These are phyloP conservation scores for Heliconius charithonia DNA, from an alignment of 2,888 invertebrate genomes.

Conservation along the genomic window DNA sequence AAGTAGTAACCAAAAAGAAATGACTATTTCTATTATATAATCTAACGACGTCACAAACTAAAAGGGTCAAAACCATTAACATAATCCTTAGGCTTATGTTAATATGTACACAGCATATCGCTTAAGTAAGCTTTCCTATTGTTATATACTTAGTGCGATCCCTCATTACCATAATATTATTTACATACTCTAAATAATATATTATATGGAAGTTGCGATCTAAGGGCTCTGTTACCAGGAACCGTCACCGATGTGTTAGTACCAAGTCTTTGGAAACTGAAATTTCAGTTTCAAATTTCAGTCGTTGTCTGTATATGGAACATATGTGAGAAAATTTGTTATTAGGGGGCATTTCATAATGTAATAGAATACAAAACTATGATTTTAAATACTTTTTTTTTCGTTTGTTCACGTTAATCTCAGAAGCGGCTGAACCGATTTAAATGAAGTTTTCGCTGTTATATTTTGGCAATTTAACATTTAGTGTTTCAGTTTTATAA, in stretches of 20 bases:
- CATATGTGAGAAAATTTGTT: too few relatives aligned
- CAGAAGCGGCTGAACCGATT: too few relatives aligned
- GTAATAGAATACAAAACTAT: too few relatives aligned
- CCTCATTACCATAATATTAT: neutral
- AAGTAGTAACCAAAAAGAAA: neutral
- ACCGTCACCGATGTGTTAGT: neutral
- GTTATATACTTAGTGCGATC: neutral
- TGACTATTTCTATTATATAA: neutral
- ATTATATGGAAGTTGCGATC: neutral
- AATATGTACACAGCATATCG: conserved; percentile 5
- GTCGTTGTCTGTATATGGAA: too few relatives aligned
- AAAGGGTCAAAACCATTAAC: conserved; percentile 3
- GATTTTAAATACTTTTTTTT: too few relatives aligned
- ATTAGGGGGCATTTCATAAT: too few relatives aligned
- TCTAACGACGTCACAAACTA: neutral
- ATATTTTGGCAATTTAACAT: too few relatives aligned
- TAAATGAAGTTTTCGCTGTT: too few relatives aligned
- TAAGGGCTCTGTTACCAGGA: neutral
- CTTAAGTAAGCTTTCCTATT: neutral
- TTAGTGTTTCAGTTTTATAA: too few relatives aligned
- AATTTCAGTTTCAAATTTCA: too few relatives aligned
- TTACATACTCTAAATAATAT: neutral
- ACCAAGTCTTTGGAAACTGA: neutral
- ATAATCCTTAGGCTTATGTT: conserved; percentile 1
- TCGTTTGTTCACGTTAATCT: too few relatives aligned